Evolutionary conservation across 1,140 invertebrate species (phyloP), one percentile per base, ranked within the genome.

Genomic region (Leptopilina boulardi): DNA sequence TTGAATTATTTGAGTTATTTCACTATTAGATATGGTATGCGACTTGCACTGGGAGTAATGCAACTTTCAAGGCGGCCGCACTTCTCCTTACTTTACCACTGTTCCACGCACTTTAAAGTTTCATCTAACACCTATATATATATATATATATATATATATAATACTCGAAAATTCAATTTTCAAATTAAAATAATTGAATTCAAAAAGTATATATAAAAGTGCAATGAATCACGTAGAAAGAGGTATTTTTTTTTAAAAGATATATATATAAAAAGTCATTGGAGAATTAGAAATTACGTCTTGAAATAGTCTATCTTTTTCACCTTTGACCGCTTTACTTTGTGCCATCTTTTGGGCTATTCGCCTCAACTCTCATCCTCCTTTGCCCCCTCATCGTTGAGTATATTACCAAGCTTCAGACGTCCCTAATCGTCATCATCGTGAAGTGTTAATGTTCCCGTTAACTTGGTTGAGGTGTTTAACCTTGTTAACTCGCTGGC

Each of bases 381-480:
- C 30, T 44, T 19, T 41, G 59, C 19, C 56, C 34, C n/a, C n/a
- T n/a, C n/a, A n/a, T 54, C 44, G 73, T 66, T 30, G 15, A 11
- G 21, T 44, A 34, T 18, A 56, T 73, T 80, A 71, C 73, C 74
- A 73, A 78, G 76, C 80, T 77, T 78, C 79, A 89, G 88, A 90
- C 87, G 88, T 88, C 88, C 89, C 88, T 89, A 91, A 91, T 91
- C 90, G 87, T 88, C 89, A 90, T 90, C 87, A 90, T 88, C 88
- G 87, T 86, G 78, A 83, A 91, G 90, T 88, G 89, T 90, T 91
- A 91, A 91, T 89, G 87, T 90, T 89, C 87, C 89, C 89, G 90
- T 91, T 91, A 91, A 91, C 89, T 90, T 84, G 84, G 82, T 86
- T 88, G 89, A 91, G 89, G 89, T 91, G 87, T 91, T 91, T 91